These are phyloP conservation scores for Centroberyx gerrardi DNA, from an alignment of 2,797 vertebrate genomes.

Conservation along the genomic window DNA sequence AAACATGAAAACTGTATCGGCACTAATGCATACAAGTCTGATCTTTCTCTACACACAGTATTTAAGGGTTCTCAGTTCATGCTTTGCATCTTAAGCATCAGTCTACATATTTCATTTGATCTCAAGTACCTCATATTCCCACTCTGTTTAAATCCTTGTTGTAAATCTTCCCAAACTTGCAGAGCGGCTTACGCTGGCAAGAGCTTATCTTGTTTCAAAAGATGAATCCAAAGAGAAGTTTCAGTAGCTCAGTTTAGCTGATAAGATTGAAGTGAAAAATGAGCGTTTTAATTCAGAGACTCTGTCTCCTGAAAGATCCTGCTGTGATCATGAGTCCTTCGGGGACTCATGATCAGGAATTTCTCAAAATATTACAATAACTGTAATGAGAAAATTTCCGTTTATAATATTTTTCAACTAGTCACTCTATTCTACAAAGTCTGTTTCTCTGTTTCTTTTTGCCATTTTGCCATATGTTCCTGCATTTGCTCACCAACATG, in stretches of 20 bases:
- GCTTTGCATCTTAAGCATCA: neutral
- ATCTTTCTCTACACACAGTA: too few relatives aligned
- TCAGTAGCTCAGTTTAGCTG: slow-evolving; percentile 1
- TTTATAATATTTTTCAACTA: slow-evolving; percentile 4
- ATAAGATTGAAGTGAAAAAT: slow-evolving; percentile 4
- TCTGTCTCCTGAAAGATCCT: slow-evolving; percentile 10
- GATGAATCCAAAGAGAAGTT: slow-evolving; percentile 19
- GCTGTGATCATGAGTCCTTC: slow-evolving; percentile 6
- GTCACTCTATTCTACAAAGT: slow-evolving; percentile 24
- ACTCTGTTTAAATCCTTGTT: slow-evolving; percentile 37
- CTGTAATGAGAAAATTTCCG: slow-evolving; percentile 4
- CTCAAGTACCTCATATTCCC: slow-evolving; percentile 21
- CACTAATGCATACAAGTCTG: too few relatives aligned
- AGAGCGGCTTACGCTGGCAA: slow-evolving; percentile 42
- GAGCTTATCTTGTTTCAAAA: slow-evolving; percentile 16
- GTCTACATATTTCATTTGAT: slow-evolving; percentile 15
- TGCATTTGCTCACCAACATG: slow-evolving; percentile 47
- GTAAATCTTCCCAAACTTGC: slow-evolving; percentile 42
- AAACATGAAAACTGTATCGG: neutral
- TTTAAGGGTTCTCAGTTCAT: slow-evolving; percentile 10
- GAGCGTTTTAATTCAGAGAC: slow-evolving; percentile 8
- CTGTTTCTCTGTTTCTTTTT: slow-evolving; percentile 32
- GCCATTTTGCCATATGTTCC: slow-evolving; percentile 53
- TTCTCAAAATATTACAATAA: slow-evolving; percentile 11
- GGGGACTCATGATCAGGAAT: neutral